Evolutionary conservation across 2,113 vertebrate genomes (phyloP), one percentile per base, ranked within the genome.

Genomic region (Heliornis fulica): DNA sequence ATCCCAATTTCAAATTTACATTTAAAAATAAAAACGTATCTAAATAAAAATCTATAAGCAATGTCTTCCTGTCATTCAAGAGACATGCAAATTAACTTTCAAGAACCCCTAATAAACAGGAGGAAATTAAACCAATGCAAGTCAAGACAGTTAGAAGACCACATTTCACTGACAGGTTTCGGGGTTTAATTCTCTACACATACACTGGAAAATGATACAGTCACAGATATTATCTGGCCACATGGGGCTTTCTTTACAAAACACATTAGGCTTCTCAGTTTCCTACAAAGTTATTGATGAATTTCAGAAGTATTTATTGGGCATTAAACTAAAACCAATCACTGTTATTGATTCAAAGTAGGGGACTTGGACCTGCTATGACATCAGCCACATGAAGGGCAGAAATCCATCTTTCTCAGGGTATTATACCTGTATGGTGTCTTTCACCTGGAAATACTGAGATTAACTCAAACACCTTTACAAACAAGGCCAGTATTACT

Each of bases 231-330:
- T 57, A 53, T 17, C 53, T 71, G 18, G 16, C 46, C 6, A 1
- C 4, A 6, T 7, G 26, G 15, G 29, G 6, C 9, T 70, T 68
- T 53, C 4, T 2, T 65, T 65, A 72, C 4, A 3, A 40, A 90
- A 70, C 1, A 7, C 5, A 40, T 15, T 4, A 63, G 10, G 11
- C 11, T 80, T 77, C 34, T 45, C n/a, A 17, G 15, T 48, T 65
- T 75, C 32, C 48, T 56, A 64, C 11, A 46, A 40, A 56, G 2
- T 29, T 29, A 45, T 8, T 0, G 0, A 56, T 12, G 0, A 63
- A 23, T 81, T 90, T 53, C 28, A 81, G 17, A 34, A 50, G 54
- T 13, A 51, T 21, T 88, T 90, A 34, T 75, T 34, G 5, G 51
- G 15, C 46, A 32, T 29, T 48, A 50, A 83, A 59, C 15, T 83